These are phyloP conservation scores for Sebastolobus alascanus DNA, from an alignment of 2,797 vertebrate genomes.

Conservation along the genomic window DNA sequence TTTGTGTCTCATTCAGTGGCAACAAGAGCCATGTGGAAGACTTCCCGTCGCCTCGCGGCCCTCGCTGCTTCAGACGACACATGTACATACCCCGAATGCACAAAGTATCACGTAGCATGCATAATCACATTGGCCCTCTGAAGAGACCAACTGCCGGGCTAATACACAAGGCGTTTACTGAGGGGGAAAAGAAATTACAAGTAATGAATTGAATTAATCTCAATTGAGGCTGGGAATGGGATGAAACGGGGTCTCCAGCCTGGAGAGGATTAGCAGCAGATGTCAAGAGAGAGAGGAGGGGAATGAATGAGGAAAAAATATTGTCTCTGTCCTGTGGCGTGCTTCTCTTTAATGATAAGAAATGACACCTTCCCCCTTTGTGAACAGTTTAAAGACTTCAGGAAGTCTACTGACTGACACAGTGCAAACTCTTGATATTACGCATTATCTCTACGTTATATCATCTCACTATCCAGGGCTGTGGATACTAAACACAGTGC, in stretches of 20 bases:
- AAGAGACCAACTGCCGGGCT: constrained; percentile 16
- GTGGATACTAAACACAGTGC: not conserved
- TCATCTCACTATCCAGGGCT: not conserved
- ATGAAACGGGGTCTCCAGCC: constrained; percentile 27
- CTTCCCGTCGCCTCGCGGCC: not conserved
- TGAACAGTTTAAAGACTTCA: not conserved
- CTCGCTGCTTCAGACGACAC: constrained; percentile 1
- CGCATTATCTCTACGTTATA: rapidly evolving
- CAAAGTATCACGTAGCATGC: constrained; percentile 21
- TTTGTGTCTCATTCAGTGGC: not conserved
- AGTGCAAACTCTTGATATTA: not conserved
- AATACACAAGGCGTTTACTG: constrained; percentile 17
- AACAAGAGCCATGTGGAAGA: not conserved
- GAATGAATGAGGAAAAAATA: constrained; percentile 6
- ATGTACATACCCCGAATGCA: not conserved
- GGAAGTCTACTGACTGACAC: not conserved
- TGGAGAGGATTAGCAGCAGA: constrained; percentile 47
- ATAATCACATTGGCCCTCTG: constrained; percentile 35
- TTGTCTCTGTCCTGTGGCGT: constrained; percentile 3
- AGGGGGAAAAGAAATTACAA: constrained; percentile 32
- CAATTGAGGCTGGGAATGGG: constrained; percentile 10
- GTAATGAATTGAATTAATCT: constrained; percentile 56
- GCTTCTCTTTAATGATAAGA: not conserved
- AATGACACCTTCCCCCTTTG: not conserved
- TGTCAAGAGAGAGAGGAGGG: constrained; percentile 22